Percentiles rank a stretch among this genome's conserved stretches.
Evolutionary conservation across 2,797 vertebrate genomes (phyloP).

Genomic region (Staurois parvus): DNA sequence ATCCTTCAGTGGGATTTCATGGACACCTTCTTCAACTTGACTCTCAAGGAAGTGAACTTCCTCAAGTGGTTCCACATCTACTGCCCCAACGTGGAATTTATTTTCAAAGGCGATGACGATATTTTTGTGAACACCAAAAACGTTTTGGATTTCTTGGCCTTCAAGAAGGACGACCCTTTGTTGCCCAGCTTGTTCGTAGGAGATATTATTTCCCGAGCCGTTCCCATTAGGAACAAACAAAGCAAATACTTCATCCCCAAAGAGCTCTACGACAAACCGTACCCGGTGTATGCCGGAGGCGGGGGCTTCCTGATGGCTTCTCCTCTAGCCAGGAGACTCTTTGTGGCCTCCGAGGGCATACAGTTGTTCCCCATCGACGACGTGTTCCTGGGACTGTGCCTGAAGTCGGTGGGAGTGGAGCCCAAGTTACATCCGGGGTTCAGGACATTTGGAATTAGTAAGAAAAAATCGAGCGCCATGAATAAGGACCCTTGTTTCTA

Average conservation of each 20-base stretch:
- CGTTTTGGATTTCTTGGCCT: constrained; percentile 78
- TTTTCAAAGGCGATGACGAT: constrained; percentile 88
- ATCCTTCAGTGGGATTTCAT: constrained; percentile 88
- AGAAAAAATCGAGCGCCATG: constrained; percentile 73
- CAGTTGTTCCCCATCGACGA: constrained; percentile 89
- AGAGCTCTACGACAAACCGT: constrained; percentile 78
- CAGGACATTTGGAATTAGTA: constrained; percentile 81
- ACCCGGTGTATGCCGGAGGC: constrained; percentile 84
- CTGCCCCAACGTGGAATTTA: constrained; percentile 78
- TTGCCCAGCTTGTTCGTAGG: constrained; percentile 79
- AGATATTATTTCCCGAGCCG: constrained; percentile 83
- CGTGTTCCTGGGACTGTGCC: constrained; percentile 89
- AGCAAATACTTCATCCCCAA: constrained; percentile 89
- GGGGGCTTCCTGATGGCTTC: constrained; percentile 86
- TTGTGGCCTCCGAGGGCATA: constrained; percentile 75
- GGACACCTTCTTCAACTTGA: constrained; percentile 94
- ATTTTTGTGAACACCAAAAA: constrained; percentile 87
- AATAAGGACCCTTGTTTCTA: constrained; percentile 88
- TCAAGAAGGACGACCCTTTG: constrained; percentile 69
- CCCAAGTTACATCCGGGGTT: constrained; percentile 82
- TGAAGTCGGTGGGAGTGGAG: constrained; percentile 72
- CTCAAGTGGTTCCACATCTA: constrained; percentile 82
- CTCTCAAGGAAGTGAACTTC: constrained; percentile 92
- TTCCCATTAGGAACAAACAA: constrained; percentile 80
- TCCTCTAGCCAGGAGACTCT: constrained; percentile 71